Evolutionary conservation across 2,888 invertebrate genomes (phyloP).

Genomic region (Xanthia togata): DNA sequence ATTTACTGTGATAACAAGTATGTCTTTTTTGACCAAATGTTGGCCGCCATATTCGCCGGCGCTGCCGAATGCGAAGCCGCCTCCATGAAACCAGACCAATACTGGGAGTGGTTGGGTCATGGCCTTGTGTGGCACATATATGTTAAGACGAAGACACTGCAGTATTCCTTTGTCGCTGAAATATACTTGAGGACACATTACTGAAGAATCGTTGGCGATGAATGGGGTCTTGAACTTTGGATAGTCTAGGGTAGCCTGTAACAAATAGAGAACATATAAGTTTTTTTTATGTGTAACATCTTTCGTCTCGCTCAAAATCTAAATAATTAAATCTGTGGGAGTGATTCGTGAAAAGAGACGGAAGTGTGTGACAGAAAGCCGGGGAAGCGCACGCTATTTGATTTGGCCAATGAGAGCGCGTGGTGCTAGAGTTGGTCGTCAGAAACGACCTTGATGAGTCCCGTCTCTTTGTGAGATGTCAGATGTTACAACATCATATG

Average conservation of each 20-base stretch:
- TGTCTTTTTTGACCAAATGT: constrained; percentile 72
- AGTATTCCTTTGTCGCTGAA: constrained; percentile 65
- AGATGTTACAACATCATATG: no score
- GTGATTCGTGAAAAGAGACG: no score
- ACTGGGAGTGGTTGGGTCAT: constrained; percentile 71
- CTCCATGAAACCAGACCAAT: constrained; percentile 83
- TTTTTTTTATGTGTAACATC: not conserved
- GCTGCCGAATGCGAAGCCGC: constrained; percentile 77
- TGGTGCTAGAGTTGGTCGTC: no score
- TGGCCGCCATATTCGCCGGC: constrained; percentile 76
- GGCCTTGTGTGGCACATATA: constrained; percentile 70
- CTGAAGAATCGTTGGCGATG: constrained; percentile 72
- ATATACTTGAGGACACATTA: constrained; percentile 74
- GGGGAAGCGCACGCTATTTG: no score
- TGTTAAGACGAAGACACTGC: constrained; percentile 74
- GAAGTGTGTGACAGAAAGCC: no score
- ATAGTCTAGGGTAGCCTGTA: constrained; percentile 70
- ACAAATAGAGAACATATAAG: constrained; percentile 28
- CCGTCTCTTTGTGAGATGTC: no score
- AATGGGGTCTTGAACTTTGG: constrained; percentile 71
- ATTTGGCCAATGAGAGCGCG: no score
- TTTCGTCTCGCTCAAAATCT: no score
- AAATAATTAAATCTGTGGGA: no score
- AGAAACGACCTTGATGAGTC: no score
- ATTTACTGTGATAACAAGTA: constrained; percentile 76